Evolutionary conservation across 2,797 vertebrate species (phyloP).

Genomic region (Myotis pilosus): DNA sequence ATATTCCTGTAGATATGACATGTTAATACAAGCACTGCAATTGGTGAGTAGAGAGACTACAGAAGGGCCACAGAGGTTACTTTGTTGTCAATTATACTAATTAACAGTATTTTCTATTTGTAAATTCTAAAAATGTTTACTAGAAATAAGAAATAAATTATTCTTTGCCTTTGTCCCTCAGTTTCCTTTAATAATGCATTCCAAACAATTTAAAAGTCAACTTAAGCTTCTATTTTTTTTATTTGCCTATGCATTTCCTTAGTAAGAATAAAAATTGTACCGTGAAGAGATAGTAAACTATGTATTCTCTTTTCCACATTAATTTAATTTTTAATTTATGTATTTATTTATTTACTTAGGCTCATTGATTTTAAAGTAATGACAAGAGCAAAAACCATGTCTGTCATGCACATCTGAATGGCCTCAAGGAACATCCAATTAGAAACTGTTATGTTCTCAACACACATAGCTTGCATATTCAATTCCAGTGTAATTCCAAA

Average conservation of each 20-base stretch:
- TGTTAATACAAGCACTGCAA: not conserved
- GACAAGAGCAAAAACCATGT: slow-evolving; percentile 62
- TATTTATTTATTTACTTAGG: too few relatives aligned
- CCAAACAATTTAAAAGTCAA: slow-evolving; percentile 69
- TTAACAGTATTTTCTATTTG: not conserved
- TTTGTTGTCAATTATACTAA: not conserved
- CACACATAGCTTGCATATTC: slow-evolving; percentile 58
- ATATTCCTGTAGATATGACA: not conserved
- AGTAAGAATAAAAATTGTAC: slow-evolving; percentile 58
- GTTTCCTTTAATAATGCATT: slow-evolving; percentile 35
- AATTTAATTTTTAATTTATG: too few relatives aligned
- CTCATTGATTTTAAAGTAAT: slow-evolving; percentile 73
- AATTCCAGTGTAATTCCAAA: slow-evolving; percentile 21
- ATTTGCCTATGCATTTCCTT: slow-evolving; percentile 50
- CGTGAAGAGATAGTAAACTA: slow-evolving; percentile 14
- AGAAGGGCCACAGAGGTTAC: not conserved
- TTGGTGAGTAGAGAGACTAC: not conserved
- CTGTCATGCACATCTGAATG: not conserved
- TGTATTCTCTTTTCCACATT: slow-evolving; percentile 38
- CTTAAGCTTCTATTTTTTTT: slow-evolving; percentile 61
- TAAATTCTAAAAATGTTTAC: not conserved
- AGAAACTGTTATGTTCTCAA: too few relatives aligned
- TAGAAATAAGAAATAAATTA: not conserved
- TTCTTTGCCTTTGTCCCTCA: slow-evolving; percentile 29
- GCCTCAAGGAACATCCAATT: slow-evolving; percentile 66